Evolutionary conservation across 2,888 invertebrate species (phyloP).

Genomic region (Amiota mariae): DNA sequence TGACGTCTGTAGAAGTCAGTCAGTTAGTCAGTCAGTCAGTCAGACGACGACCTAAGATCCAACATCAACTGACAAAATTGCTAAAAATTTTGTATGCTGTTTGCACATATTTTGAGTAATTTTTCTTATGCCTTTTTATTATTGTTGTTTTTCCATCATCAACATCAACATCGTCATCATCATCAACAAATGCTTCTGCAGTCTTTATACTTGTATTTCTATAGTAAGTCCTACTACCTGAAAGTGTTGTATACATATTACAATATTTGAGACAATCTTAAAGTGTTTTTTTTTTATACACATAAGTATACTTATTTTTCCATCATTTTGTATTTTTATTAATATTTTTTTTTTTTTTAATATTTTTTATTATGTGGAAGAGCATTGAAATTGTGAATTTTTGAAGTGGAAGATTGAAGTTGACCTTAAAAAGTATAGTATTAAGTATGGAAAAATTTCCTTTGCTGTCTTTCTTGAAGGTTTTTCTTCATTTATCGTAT

Average conservation of each 20-base stretch:
- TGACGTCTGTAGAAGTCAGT: background rate
- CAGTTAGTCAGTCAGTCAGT: no score
- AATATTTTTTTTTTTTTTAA: constrained; percentile 17
- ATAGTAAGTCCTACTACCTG: no score
- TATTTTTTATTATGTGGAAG: constrained; percentile 27
- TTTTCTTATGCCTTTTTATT: constrained; percentile 1
- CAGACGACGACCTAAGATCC: no score
- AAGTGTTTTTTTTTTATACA: background rate
- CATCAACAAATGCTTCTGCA: background rate
- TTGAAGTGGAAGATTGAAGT: constrained; percentile 35
- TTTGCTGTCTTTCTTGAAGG: background rate
- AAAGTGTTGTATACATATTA: no score
- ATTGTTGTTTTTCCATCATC: background rate
- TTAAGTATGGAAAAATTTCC: constrained; percentile 18
- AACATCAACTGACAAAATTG: no score
- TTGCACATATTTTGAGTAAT: constrained; percentile 16
- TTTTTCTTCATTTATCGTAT: constrained; percentile 17
- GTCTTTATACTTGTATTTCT: constrained; percentile 7
- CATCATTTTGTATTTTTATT: constrained; percentile 5
- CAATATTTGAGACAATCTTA: background rate
- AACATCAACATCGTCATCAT: no score
- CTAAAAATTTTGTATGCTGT: constrained; percentile 6
- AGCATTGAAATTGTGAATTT: constrained; percentile 42
- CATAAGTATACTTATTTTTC: background rate
- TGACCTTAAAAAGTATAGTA: constrained; percentile 43